Conservation (phyloP, 2,113 vertebrate species). For the Stercorarius parasiticus region DNA sequence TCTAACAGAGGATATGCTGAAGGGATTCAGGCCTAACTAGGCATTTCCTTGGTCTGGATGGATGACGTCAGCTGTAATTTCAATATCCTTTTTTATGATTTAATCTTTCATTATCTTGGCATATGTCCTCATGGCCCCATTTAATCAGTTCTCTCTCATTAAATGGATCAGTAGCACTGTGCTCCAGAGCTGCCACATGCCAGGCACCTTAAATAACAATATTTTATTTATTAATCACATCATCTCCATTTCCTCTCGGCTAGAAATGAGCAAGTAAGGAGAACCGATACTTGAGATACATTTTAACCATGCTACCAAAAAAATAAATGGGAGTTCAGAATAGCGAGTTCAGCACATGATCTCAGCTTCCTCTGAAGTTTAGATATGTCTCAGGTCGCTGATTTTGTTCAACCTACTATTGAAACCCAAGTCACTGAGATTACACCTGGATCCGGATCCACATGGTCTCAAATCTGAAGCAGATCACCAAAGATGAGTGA, state of each 20-base stretch:
- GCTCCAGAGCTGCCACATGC: background rate
- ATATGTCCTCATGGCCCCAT: background rate
- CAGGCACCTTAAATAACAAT: background rate
- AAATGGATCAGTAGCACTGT: background rate
- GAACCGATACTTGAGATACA: background rate
- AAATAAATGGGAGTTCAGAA: background rate
- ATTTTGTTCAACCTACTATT: background rate
- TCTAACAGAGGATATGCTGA: background rate
- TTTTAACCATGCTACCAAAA: background rate
- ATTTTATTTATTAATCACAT: slow-evolving; percentile 5
- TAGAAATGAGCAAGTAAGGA: background rate
- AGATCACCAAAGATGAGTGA: background rate
- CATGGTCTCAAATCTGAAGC: background rate
- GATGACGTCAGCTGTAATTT: background rate
- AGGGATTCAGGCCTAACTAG: background rate
- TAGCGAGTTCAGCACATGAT: background rate
- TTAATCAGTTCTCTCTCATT: background rate
- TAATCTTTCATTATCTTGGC: background rate
- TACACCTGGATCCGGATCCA: background rate
- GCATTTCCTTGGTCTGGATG: background rate
- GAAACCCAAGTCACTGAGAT: background rate
- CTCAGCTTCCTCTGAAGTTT: background rate
- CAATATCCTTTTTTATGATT: background rate
- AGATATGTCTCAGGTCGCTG: background rate
- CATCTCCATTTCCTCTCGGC: background rate